Conservation (phyloP, 2,113 vertebrate species). For the Melanerpes aurifrons region DNA sequence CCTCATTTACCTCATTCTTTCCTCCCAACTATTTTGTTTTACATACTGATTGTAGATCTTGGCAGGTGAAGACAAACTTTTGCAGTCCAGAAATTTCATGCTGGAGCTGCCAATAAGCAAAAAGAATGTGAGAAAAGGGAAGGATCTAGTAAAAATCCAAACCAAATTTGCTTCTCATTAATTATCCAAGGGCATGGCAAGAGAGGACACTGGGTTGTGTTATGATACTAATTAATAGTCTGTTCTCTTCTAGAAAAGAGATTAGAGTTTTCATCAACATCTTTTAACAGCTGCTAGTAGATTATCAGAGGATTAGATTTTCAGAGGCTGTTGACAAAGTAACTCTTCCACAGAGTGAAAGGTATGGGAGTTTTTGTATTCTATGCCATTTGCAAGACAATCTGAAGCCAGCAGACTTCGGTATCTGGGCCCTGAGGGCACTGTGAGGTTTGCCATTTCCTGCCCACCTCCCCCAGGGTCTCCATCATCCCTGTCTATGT, state of each 20-base stretch:
- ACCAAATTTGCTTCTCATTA: not conserved
- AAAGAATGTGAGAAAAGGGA: not conserved
- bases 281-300: not conserved
- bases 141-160: not conserved
- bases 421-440: not conserved
- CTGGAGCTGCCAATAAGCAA: not conserved
- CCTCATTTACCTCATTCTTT: not conserved
- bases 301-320: not conserved
- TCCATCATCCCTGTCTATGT: rapidly evolving
- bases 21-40: not conserved
- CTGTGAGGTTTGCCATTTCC: not conserved
- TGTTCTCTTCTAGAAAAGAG: not conserved
- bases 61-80: not conserved
- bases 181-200: not conserved
- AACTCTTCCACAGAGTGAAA: not conserved
- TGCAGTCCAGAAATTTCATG: not conserved
- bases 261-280: not conserved
- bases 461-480: rapidly evolving
- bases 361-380: not conserved
- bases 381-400: not conserved
- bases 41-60: not conserved
- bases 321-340: not conserved
- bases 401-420: not conserved
- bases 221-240: not conserved
- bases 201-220: not conserved